Conservation (phyloP, 2,888 invertebrate genomes). For the Lordiphosa andalusiaca region DNA sequence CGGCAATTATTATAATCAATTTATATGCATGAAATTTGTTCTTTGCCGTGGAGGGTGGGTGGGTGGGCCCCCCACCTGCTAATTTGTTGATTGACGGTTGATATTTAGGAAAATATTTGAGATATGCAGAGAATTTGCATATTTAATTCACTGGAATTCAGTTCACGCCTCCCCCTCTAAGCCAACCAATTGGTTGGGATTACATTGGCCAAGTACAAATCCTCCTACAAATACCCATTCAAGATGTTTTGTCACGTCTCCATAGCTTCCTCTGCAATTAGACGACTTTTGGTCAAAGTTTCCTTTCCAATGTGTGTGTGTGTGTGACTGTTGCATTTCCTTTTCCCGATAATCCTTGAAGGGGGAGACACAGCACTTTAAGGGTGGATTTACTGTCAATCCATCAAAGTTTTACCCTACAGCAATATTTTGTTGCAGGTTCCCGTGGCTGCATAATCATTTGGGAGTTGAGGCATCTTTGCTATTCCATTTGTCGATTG, state of each 20-base stretch:
- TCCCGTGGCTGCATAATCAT: no score
- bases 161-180: background rate
- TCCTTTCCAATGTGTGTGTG: no score
- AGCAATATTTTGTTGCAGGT: no score
- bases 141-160: slow-evolving; percentile 5
- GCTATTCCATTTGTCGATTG: no score
- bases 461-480: no score
- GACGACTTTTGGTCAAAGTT: slow-evolving; percentile 16
- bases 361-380: no score
- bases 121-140: slow-evolving; percentile 37
- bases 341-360: no score
- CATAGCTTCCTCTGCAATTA: slow-evolving; percentile 56
- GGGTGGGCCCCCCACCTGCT: slow-evolving; percentile 36
- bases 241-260: slow-evolving; percentile 48
- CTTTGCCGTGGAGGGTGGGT: slow-evolving; percentile 35
- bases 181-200: background rate
- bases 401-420: no score
- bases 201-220: slow-evolving; percentile 23
- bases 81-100: slow-evolving; percentile 34
- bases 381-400: no score
- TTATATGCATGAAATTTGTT: slow-evolving; percentile 46
- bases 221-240: slow-evolving; percentile 25
- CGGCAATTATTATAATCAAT: slow-evolving; percentile 42
- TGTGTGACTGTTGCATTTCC: no score
- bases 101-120: slow-evolving; percentile 21